These are phyloP conservation scores for Synanthedon vespiformis DNA, from an alignment of 2,888 invertebrate species.

Conservation along the genomic window DNA sequence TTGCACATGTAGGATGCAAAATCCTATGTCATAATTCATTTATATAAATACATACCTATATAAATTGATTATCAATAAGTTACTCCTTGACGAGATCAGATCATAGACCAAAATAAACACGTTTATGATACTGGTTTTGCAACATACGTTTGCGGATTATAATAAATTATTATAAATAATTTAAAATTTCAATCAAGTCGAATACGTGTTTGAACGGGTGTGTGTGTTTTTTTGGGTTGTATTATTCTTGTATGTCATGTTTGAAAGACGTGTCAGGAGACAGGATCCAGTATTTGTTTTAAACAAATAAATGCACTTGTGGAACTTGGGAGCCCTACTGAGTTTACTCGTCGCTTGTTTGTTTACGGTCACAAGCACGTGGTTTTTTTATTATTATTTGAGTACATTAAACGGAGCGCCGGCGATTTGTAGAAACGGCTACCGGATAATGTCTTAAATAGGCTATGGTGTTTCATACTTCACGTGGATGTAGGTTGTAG, in stretches of 20 bases:
- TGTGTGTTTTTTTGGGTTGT: constrained; percentile 32
- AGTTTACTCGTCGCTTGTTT: constrained; percentile 33
- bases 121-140: constrained; percentile 12
- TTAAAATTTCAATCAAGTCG: background rate
- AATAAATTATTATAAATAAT: background rate
- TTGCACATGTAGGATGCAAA: constrained; percentile 33
- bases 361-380: constrained; percentile 44
- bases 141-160: constrained; percentile 4
- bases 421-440: background rate
- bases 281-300: constrained; percentile 46
- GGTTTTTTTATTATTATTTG: background rate
- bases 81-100: background rate
- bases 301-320: constrained; percentile 34
- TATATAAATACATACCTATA: background rate
- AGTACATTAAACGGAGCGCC: too few species aligned
- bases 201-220: constrained; percentile 10
- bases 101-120: background rate
- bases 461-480: background rate
- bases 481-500: background rate
- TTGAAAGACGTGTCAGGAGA: constrained; percentile 39
- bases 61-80: background rate
- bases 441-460: background rate
- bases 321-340: constrained; percentile 29
- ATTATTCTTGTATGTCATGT: constrained; percentile 36
- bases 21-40: constrained; percentile 11